Conservation (phyloP, 2,113 vertebrate genomes). For the Parotia lawesii region DNA sequence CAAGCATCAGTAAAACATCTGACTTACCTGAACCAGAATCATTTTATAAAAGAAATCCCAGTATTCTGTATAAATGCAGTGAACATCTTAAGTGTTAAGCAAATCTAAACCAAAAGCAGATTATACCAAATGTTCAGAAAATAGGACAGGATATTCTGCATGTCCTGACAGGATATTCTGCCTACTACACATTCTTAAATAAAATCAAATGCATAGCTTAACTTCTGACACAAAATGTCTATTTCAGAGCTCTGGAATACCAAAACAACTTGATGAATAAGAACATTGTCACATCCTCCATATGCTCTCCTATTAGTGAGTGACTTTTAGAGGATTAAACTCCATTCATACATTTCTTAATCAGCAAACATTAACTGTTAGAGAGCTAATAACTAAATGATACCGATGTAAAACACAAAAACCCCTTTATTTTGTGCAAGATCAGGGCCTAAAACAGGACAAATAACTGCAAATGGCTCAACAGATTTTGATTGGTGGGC, state of each 20-base stretch:
- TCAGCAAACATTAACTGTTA: neutral
- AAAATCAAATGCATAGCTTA: neutral
- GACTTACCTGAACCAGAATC: neutral
- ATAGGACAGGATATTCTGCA: neutral
- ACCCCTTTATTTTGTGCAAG: neutral
- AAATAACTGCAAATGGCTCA: neutral
- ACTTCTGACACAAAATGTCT: neutral
- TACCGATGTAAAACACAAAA: neutral
- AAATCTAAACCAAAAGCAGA: neutral
- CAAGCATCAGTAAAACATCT: neutral
- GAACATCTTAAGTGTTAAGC: neutral
- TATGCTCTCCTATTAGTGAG: neutral
- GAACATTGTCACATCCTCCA: neutral
- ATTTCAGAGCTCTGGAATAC: neutral
- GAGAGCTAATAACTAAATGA: neutral
- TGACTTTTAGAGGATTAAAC: neutral
- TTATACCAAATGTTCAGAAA: neutral
- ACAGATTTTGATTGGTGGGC: neutral
- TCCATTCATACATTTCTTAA: neutral
- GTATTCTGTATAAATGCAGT: neutral
- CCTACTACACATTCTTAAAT: neutral
- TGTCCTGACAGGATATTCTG: neutral
- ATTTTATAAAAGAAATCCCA: conserved; percentile 8
- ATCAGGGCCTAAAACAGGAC: neutral
- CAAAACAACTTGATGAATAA: neutral